Percentiles rank a stretch among this genome's conserved stretches.
Evolutionary conservation across 2,888 invertebrate species (phyloP).

Genomic region (Pristionchus entomophagus): DNA sequence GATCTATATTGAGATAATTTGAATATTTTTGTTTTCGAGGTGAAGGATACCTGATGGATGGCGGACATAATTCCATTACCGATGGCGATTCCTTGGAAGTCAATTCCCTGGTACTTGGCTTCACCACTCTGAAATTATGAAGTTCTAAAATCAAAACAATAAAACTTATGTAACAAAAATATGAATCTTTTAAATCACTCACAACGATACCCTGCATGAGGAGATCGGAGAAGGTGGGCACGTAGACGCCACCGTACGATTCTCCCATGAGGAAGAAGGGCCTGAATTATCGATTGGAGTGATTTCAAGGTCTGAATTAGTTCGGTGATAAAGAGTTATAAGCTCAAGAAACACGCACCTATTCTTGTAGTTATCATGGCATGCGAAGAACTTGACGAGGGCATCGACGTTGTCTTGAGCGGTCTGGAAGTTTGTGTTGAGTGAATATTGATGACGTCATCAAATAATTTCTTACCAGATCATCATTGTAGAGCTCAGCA

Average conservation of each 20-base stretch:
- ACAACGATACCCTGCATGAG: constrained; percentile 48
- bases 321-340: no score
- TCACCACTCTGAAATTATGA: not conserved
- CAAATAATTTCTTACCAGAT: constrained; percentile 50
- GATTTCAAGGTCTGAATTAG: no score
- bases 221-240: constrained; percentile 46
- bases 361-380: constrained; percentile 77
- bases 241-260: constrained; percentile 51
- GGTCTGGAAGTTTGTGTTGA: constrained; percentile 74
- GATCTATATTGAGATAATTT: not conserved
- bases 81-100: constrained; percentile 70
- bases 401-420: constrained; percentile 77
- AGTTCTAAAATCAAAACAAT: not conserved
- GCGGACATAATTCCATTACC: constrained; percentile 72
- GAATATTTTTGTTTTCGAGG: not conserved
- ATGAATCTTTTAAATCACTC: not conserved
- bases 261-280: constrained; percentile 50
- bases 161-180: not conserved
- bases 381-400: constrained; percentile 77
- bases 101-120: constrained; percentile 56
- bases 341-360: no score
- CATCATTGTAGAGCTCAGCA: constrained; percentile 58
- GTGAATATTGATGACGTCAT: not conserved
- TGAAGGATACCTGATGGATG: constrained; percentile 57
- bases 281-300: constrained; percentile 53